Conservation (phyloP, 53 echinoderm and acorn worm species). For the Antedon mediterranea region DNA sequence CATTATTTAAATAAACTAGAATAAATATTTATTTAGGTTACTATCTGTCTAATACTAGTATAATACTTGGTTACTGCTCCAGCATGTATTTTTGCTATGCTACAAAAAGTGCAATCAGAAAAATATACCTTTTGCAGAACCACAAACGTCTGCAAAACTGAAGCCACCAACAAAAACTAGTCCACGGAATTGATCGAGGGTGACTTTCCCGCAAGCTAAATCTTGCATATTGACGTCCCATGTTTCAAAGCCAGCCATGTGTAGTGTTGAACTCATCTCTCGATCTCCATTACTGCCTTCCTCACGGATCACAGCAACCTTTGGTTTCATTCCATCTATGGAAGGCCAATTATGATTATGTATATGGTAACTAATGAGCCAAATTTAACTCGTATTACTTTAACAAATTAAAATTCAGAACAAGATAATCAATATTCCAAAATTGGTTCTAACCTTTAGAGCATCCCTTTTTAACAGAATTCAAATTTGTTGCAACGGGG, state of each 20-base stretch:
- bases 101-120: too few relatives aligned
- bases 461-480: neutral
- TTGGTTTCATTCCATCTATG: conserved; percentile 20
- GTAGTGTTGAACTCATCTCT: conserved; percentile 80
- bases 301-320: conserved; percentile 86
- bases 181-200: conserved; percentile 64
- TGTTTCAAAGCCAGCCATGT: conserved; percentile 76
- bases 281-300: conserved; percentile 98
- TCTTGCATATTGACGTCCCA: conserved; percentile 99
- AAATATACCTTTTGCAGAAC: conserved; percentile 65
- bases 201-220: conserved; percentile 40
- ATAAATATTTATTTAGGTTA: too few relatives aligned
- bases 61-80: too few relatives aligned
- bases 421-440: too few relatives aligned
- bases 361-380: neutral
- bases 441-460: neutral
- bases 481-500: neutral
- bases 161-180: conserved; percentile 97
- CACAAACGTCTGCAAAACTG: conserved; percentile 91
- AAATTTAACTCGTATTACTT: too few relatives aligned
- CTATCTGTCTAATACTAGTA: too few relatives aligned
- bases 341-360: too few relatives aligned
- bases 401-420: too few relatives aligned
- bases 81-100: too few relatives aligned
- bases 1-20: too few relatives aligned